Conservation (phyloP, 2,113 vertebrate species). For the Paratilapia polleni region DNA sequence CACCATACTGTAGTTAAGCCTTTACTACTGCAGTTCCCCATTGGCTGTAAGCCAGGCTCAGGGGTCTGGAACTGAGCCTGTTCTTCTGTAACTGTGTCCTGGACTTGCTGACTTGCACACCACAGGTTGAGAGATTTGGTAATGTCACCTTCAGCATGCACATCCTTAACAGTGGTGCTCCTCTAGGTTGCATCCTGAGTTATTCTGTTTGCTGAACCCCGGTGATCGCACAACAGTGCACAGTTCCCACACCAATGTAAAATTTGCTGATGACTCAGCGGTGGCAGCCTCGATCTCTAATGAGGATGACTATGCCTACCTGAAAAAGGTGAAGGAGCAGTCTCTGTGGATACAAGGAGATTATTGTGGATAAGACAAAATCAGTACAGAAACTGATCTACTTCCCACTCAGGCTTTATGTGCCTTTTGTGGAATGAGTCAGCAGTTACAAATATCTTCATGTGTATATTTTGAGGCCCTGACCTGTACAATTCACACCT, state of each 20-base stretch:
- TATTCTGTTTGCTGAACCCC: neutral
- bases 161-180: neutral
- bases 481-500: neutral
- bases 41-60: neutral
- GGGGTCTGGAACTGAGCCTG: neutral
- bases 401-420: neutral
- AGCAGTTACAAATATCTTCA: conserved; percentile 13
- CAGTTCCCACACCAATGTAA: neutral
- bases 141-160: neutral
- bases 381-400: neutral
- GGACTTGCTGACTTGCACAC: neutral
- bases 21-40: neutral
- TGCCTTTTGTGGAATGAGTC: neutral
- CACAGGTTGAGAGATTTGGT: neutral
- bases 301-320: neutral
- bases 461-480: conserved; percentile 11
- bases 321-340: neutral
- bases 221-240: neutral
- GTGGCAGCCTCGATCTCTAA: neutral
- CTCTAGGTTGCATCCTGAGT: neutral
- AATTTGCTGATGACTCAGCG: neutral
- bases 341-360: neutral
- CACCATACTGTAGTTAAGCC: neutral
- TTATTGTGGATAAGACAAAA: neutral
- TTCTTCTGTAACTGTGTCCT: neutral